Base-by-base conservation (phyloP, 2,113 vertebrate genomes). In the Pseudonaja textilis region DNA sequence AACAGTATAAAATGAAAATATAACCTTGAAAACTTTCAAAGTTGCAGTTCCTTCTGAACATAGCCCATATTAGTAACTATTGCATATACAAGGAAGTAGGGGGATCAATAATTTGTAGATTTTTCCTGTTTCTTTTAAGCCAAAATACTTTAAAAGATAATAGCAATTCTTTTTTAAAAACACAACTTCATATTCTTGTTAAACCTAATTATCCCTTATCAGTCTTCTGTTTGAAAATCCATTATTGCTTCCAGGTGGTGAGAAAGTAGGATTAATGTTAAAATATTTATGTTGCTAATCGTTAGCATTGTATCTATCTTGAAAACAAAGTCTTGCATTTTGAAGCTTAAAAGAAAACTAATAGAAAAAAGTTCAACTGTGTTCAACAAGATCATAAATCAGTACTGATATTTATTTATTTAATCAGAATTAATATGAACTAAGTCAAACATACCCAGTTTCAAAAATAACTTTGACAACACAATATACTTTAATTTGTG, bases 101-200 rank as follows among this genome's bases (percentile, higher is more conserved):
- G 74, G n/a, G 86, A 86, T 92, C 88, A 92, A 92, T 92, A 39
- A 87, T 74, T 92, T 89, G 89, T 88, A 45, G 59, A 69, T 92
- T 89, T 92, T 61, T 29, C 16, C 50, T 14, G 25, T 64, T 29
- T 64, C 26, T 29, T 64, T n/a, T 29, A n/a, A 64, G 61, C 64
- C 25, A 23, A 87, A 92, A 45, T 4, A 50, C 2, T 18, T 90
- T 26, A 56, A 93, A 89, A 91, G 29, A 25, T 22, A 57, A 7
- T 50, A 42, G 64, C 93, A 59, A 4, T 74, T 89, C 0, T 55
- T 25, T 94, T 92, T 23, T 23, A 8, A 57, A 57, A 90, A 74
- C 56, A 11, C 90, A 89, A 90, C 3, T 22, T 5, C 69, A 34
- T 64, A 45, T 3, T 9, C n/a, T 23, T 69, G 4, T 74, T 89